Conservation (phyloP, 2,888 invertebrate species). For the Aelia acuminata region DNA sequence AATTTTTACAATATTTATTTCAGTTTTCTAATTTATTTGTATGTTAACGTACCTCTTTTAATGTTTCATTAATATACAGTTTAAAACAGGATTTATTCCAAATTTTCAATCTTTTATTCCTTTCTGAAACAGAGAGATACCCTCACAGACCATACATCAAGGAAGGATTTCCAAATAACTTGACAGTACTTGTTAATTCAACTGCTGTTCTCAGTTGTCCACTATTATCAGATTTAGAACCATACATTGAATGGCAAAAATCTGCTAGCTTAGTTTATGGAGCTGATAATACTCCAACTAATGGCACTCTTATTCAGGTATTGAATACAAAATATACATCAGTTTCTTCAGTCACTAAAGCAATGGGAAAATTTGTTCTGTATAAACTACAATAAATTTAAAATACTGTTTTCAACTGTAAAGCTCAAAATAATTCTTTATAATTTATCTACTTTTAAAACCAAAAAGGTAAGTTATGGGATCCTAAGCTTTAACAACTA, state of each 20-base stretch:
- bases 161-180: slow-evolving; percentile 85
- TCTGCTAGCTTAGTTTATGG: slow-evolving; percentile 68
- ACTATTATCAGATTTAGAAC: slow-evolving; percentile 84
- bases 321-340: slow-evolving; percentile 33
- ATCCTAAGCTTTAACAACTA: too few species aligned
- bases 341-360: slow-evolving; percentile 55
- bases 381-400: not conserved
- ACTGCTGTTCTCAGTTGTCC: slow-evolving; percentile 83
- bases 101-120: slow-evolving; percentile 71
- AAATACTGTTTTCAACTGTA: not conserved
- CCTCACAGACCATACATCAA: slow-evolving; percentile 88
- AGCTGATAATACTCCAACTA: slow-evolving; percentile 47
- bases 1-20: not conserved
- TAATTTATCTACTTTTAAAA: not conserved
- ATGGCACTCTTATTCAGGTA: slow-evolving; percentile 59
- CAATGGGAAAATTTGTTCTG: not conserved
- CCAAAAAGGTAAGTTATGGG: not conserved
- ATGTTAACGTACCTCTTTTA: not conserved
- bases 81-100: slow-evolving; percentile 75
- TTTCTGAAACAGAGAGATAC: slow-evolving; percentile 77
- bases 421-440: slow-evolving; percentile 34
- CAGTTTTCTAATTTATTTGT: not conserved
- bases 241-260: slow-evolving; percentile 85
- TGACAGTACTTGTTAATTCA: slow-evolving; percentile 81
- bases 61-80: not conserved